A percentile compares a stretch with the other conserved stretches of the same genome.
These are phyloP conservation scores for Callitettix versicolor DNA, from an alignment of 1,140 invertebrate species.

Conservation along the genomic window DNA sequence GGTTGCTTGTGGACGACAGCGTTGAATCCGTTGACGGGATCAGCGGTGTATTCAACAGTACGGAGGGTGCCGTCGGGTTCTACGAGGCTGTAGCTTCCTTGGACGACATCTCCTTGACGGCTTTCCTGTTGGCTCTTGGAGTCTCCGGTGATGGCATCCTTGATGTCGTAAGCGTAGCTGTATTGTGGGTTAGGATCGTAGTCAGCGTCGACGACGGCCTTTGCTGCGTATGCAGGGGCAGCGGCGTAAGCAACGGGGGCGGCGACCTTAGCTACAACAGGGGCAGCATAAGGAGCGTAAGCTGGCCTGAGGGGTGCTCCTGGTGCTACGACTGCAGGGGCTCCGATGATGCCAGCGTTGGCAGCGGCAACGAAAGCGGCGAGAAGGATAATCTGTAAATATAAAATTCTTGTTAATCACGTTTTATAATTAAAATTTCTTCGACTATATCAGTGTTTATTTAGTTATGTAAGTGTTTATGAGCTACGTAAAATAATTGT, in stretches of 20 bases:
- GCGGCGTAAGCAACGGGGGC: slow-evolving; percentile 19
- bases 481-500: no score
- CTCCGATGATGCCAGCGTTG: slow-evolving; percentile 26
- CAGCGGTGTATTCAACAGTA: slow-evolving; percentile 30
- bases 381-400: slow-evolving; percentile 29
- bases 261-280: slow-evolving; percentile 9
- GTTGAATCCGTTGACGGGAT: slow-evolving; percentile 24
- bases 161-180: slow-evolving; percentile 27
- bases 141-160: slow-evolving; percentile 30
- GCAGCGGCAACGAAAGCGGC: slow-evolving; percentile 28
- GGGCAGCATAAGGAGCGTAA: slow-evolving; percentile 14
- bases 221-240: slow-evolving; percentile 3
- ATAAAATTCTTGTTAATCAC: background rate
- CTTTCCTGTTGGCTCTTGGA: slow-evolving; percentile 31
- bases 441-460: no score
- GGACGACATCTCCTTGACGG: slow-evolving; percentile 53
- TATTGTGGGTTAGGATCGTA: slow-evolving; percentile 38
- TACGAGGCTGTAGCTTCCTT: slow-evolving; percentile 48
- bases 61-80: slow-evolving; percentile 28
- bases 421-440: background rate
- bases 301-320: slow-evolving; percentile 19
- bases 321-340: slow-evolving; percentile 20
- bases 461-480: no score
- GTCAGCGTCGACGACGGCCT: slow-evolving; percentile 30
- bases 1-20: slow-evolving; percentile 20